phyloP scores from a whole-genome alignment of 2,797 vertebrate genomes.

The Melanotaenia nigrans region DNA sequence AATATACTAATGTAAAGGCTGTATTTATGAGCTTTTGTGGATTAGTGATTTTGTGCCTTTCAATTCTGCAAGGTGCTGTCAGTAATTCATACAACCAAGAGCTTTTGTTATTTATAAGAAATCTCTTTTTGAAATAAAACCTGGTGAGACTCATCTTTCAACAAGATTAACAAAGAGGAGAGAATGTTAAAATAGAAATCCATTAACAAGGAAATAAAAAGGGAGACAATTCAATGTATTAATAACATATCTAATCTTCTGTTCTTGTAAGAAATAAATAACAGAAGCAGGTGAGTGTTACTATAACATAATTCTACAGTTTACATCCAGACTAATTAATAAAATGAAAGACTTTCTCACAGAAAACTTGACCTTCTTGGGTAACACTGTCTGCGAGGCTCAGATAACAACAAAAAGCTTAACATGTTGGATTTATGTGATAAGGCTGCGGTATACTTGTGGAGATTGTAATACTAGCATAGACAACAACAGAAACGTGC shows the following conservation, averaged over 20 bases:
- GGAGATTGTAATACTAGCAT: not conserved
- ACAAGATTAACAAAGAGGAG: constrained; percentile 73
- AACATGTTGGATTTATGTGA: constrained; percentile 19
- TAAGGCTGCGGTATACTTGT: not conserved
- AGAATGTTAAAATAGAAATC: constrained; percentile 56
- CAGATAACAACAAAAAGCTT: constrained; percentile 17
- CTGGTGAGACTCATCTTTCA: constrained; percentile 76
- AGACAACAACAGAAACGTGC: not conserved
- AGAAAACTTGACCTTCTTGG: constrained; percentile 41
- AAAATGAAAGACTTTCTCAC: constrained; percentile 47
- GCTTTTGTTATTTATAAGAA: constrained; percentile 79
- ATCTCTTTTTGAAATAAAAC: constrained; percentile 73
- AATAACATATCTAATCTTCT: constrained; percentile 57
- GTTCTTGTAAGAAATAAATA: constrained; percentile 64
- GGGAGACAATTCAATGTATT: constrained; percentile 37
- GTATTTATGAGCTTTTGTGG: constrained; percentile 28
- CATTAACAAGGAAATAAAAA: constrained; percentile 25
- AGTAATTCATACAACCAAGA: constrained; percentile 75
- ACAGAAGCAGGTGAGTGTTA: constrained; percentile 69
- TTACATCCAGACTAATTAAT: constrained; percentile 68
- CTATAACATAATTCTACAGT: constrained; percentile 55
- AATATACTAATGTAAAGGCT: constrained; percentile 3
- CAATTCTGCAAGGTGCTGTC: constrained; percentile 48
- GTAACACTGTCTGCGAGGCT: not conserved
- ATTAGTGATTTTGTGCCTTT: constrained; percentile 46